These are phyloP conservation scores for Alethe diademata DNA, from an alignment of 2,113 vertebrate genomes.

Conservation along the genomic window DNA sequence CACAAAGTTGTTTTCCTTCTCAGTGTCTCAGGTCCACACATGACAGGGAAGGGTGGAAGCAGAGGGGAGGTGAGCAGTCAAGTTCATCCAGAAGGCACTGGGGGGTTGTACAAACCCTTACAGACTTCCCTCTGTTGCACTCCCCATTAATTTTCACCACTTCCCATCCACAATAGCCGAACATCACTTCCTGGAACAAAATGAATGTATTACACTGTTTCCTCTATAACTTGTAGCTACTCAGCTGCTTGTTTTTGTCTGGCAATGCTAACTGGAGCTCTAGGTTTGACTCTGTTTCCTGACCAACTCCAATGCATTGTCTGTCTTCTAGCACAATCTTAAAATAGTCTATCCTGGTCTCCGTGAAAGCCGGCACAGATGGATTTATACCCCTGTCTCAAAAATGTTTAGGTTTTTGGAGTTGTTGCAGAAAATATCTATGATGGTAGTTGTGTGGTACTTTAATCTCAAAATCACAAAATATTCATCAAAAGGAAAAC, in stretches of 20 bases:
- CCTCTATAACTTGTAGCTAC: neutral
- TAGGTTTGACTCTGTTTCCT: slow-evolving; percentile 37
- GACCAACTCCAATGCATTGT: slow-evolving; percentile 36
- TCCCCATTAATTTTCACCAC: neutral
- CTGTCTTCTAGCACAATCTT: neutral
- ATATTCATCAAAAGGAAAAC: neutral
- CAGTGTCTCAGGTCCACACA: neutral
- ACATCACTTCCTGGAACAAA: slow-evolving; percentile 40
- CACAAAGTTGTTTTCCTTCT: neutral
- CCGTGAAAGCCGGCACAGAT: neutral
- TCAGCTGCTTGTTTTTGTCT: slow-evolving; percentile 30
- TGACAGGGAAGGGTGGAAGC: neutral
- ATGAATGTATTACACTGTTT: slow-evolving; percentile 9
- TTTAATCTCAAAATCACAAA: neutral
- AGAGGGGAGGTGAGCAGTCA: neutral
- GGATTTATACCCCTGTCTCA: neutral
- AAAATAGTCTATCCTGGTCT: slow-evolving; percentile 3
- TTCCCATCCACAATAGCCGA: slow-evolving; percentile 15
- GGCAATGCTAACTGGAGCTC: neutral
- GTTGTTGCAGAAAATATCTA: neutral
- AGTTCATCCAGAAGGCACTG: neutral
- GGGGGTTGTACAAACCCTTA: rapidly evolving
- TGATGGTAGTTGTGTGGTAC: neutral
- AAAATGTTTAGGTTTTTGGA: neutral
- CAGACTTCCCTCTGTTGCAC: neutral